Base-by-base conservation (phyloP, 2,113 vertebrate genomes). In the Pholis gunnellus region DNA sequence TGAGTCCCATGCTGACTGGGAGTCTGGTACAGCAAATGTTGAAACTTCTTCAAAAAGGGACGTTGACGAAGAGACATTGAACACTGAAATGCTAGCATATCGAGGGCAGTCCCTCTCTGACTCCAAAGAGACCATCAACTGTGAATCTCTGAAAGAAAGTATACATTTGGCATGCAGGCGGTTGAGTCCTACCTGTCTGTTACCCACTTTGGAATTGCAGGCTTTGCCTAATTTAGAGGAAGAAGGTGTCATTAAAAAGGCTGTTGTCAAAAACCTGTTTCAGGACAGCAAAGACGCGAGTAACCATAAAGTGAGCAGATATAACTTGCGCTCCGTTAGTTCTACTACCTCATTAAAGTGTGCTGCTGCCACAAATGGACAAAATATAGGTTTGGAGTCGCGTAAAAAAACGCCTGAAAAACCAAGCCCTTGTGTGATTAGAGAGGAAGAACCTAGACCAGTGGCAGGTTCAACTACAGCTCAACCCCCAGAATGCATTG, bases 401-500 rank as follows among this genome's bases (percentile, higher is more conserved):
- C 10, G 17, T 68, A 22, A 0, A 25, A 38, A 44, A 36, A 46
- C 56, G n/a, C 65, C 67, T 79, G 63, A 38, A 20, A 66, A 50
- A 75, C 50, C 1, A n/a, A 46, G 15, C n/a, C 50, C 22, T 7
- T 44, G 15, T 18, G 7, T 66, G 38, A 82, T 42, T 9, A 18
- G 13, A 46, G 69, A 80, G 18, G 42, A 34, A 22, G 40, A 78
- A 1, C 20, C 59, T 5, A 68, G 48, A 46, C 81, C 91, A 27
- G 61, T 89, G 2, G 40, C 89, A 38, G 44, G 86, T 42, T 88
- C 88, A 57, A 85, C 82, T 59, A 77, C 91, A 42, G 57, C 73
- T 25, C 91, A 92, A n/a, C 61, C 92, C 0, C 64, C 93, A 0
- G 95, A 96, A 66, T 93, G 80, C 0, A 91, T 99, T 44, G 93